Evolutionary conservation across 2,113 vertebrate genomes (phyloP), one percentile per base, ranked within the genome.

Genomic region (Genyomyrus donnyi): DNA sequence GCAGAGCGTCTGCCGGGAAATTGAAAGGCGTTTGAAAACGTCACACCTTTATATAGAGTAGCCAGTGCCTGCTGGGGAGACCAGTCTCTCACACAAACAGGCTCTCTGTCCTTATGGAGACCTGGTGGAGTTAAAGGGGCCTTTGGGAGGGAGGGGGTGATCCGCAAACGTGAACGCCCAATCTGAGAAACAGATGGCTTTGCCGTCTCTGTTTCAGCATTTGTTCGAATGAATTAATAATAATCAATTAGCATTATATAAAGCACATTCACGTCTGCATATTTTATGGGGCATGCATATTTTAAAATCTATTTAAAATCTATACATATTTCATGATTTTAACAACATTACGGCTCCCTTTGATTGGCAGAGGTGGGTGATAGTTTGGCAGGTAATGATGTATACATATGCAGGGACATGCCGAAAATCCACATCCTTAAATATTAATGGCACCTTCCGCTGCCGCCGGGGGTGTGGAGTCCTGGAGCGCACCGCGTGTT

Each of bases 391-490:
- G 35, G 53, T 92, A 92, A 93, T 93, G 89, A 70, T 80, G 66
- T 89, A 91, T 84, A 74, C 77, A 91, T 88, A 88, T 66, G 46
- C 21, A 88, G 91, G 92, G 91, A 93, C 91, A 91, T 93, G 93
- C 90, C 89, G 91, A 91, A 90, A 93, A 93, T 91, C 88, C 83
- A 19, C 90, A 85, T 66, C 92, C 91, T 92, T 93, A 91, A 91
- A 94, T 94, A 94, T 93, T 90, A 93, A 94, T 92, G 93, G 92
- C 90, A 90, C 90, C 91, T 31, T 91, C 13, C 21, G 39, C 77
- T 45, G 31, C 17, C 6, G 0, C 4, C 13, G 3, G 15, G 19
- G 70, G 70, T 17, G 70, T 77, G 3, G 31, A 77, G 35, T 5
- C 70, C 31, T 6, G 70, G 31, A 39, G 31, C 27, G 31, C 35